Base-by-base conservation (phyloP, 1,140 invertebrate species). In the Hesperophylax magnus region DNA sequence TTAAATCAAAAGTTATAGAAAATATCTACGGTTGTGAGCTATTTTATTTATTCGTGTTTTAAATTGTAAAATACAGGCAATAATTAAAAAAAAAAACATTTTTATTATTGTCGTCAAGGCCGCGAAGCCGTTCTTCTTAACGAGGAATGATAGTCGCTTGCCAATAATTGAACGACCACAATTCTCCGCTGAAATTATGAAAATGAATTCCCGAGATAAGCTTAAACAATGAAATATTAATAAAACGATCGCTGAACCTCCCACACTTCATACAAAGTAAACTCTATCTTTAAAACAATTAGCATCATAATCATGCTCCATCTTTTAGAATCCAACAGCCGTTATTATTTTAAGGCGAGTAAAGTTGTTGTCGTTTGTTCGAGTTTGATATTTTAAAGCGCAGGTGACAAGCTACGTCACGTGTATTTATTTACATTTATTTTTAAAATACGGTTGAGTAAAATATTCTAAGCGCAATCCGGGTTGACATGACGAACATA, bases 321-420 rank as follows among this genome's bases (percentile, higher is more conserved):
- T 67, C 31, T 67, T 27, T 67, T 67, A 67, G n/a, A 39, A 67
- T 67, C 8, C 31, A 67, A 67, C 63, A 67, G 63, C 63, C 39
- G 63, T 39, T 67, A 47, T 67, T 67, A 47, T 52, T 34, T 71
- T 22, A 65, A 31, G 24, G 39, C 39, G 9, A n/a, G 63, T 67
- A n/a, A n/a, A n/a, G n/a, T 31, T 14, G 1, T 20, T 17, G 27
- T 8, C 65, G 31, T 47, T 52, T 71, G 14, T n/a, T 71, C 24
- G 11, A 11, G 17, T 67, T 67, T 3, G 67, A 52, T 71, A 52
- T 52, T 71, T 71, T 52, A 52, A 71, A 71, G 39, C 67, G 34
- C 67, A 53, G 67, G 67, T 71, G 67, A 71, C 34, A 24, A 47
- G 31, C 1, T 14, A 47, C 39, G 11, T 47, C 39, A 47, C 39